These are phyloP conservation scores for Aegithalos caudatus DNA, from an alignment of 2,113 vertebrate genomes.

Conservation along the genomic window DNA sequence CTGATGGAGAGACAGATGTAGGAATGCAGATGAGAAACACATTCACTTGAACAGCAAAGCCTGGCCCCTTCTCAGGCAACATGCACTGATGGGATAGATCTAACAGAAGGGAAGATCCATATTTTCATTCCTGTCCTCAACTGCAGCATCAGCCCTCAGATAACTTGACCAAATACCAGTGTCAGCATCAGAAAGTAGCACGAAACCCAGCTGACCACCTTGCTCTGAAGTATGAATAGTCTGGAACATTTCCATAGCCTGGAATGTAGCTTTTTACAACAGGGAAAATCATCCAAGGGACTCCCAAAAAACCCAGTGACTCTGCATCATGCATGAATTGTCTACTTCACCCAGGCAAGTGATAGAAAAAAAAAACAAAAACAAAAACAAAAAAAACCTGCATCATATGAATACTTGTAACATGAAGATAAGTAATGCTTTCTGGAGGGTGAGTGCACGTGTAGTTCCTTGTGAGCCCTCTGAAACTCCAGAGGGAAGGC, in stretches of 20 bases:
- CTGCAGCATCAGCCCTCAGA: neutral
- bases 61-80: neutral
- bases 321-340: neutral
- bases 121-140: neutral
- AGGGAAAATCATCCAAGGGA: neutral
- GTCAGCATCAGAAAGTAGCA: neutral
- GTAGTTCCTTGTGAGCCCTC: neutral
- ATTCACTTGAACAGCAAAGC: neutral
- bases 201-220: neutral
- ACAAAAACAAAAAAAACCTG: neutral
- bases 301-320: neutral
- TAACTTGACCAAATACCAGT: neutral
- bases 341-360: neutral
- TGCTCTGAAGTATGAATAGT: neutral
- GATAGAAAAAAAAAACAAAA: neutral
- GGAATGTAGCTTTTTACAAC: neutral
- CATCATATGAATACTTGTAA: neutral
- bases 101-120: neutral
- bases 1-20: neutral
- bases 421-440: neutral
- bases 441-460: neutral
- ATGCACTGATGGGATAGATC: neutral
- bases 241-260: neutral
- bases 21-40: neutral
- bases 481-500: neutral